Conservation (phyloP, 2,797 vertebrate genomes). For the Coreius guichenoti region DNA sequence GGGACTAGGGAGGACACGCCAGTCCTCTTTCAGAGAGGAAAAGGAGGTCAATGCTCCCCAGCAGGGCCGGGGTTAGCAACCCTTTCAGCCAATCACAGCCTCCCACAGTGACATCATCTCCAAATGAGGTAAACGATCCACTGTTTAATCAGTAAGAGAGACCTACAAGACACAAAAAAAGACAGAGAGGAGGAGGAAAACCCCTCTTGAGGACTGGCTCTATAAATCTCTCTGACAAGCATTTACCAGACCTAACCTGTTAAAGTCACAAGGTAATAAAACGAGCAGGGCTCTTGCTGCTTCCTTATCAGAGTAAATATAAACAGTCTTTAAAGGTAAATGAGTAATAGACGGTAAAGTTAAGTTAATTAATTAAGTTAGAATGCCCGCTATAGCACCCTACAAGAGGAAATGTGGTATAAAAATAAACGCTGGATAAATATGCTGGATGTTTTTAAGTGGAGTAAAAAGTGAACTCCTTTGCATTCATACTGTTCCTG, state of each 20-base stretch:
- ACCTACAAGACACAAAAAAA: constrained; percentile 62
- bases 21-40: constrained; percentile 66
- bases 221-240: constrained; percentile 49
- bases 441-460: neutral
- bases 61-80: constrained; percentile 62
- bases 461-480: neutral
- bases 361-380: too few relatives aligned
- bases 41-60: constrained; percentile 69
- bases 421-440: neutral
- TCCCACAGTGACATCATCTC: constrained; percentile 71
- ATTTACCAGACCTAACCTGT: constrained; percentile 36
- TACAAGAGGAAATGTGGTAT: constrained; percentile 2
- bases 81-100: constrained; percentile 67
- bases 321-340: constrained; percentile 29
- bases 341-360: constrained; percentile 11
- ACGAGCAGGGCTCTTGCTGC: constrained; percentile 49
- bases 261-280: constrained; percentile 57
- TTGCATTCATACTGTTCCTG: neutral
- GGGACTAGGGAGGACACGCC: constrained; percentile 36
- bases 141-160: constrained; percentile 69
- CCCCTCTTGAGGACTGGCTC: constrained; percentile 6
- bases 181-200: constrained; percentile 34
- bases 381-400: neutral
- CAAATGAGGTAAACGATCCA: constrained; percentile 68
- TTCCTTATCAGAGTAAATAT: constrained; percentile 46